Percentiles rank a stretch among this genome's conserved stretches.
These are phyloP conservation scores for Callospermophilus lateralis DNA, from an alignment of 2,113 vertebrate genomes.

Conservation along the genomic window DNA sequence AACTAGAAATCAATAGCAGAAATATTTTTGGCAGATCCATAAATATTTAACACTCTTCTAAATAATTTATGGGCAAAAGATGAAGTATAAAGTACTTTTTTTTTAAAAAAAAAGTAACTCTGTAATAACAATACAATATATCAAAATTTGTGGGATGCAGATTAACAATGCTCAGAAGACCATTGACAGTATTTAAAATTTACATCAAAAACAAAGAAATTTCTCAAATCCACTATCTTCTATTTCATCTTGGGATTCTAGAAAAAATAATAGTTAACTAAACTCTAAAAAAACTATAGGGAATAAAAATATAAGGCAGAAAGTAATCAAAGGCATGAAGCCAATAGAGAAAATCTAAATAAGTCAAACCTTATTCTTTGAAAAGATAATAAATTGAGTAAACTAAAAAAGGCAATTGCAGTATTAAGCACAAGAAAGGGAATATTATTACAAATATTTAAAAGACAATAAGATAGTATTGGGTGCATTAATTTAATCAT, in stretches of 20 bases:
- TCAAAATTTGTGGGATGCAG: neutral
- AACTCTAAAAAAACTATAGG: neutral
- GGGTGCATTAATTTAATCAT: neutral
- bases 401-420: neutral
- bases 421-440: neutral
- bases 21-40: neutral
- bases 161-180: neutral
- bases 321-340: neutral
- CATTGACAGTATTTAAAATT: too few species aligned
- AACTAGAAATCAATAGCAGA: neutral
- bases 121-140: neutral
- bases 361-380: neutral
- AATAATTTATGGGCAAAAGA: neutral
- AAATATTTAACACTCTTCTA: neutral
- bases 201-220: neutral
- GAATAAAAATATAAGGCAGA: neutral
- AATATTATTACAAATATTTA: neutral
- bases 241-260: neutral
- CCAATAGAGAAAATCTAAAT: neutral
- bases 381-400: neutral
- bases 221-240: neutral
- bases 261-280: neutral
- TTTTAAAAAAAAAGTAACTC: neutral
- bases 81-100: neutral
- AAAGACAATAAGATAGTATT: neutral